phyloP scores from a whole-genome alignment of 2,888 invertebrate genomes.

The Scaptodrosophila latifasciaeformis region DNA sequence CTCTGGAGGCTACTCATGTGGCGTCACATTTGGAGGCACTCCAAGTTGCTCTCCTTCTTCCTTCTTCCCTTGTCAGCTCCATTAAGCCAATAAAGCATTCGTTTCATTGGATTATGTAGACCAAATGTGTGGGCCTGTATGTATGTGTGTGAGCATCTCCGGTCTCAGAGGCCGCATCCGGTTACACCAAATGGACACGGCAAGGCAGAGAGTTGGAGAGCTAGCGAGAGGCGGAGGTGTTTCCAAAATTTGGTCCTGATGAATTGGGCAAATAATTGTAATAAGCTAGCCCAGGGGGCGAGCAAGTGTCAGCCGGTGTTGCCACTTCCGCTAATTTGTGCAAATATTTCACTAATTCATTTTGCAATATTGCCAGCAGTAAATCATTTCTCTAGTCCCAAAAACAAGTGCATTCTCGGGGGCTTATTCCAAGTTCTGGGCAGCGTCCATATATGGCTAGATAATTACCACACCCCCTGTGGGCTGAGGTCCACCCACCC shows the following conservation, averaged over 20 bases:
- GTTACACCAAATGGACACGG: conserved; percentile 39
- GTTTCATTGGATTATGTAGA: conserved; percentile 68
- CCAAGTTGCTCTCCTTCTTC: not conserved
- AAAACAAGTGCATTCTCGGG: not conserved
- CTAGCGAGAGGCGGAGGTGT: too few relatives aligned
- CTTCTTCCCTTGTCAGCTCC: conserved; percentile 49
- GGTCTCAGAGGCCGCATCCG: conserved; percentile 38
- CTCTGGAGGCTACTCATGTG: conserved; percentile 42
- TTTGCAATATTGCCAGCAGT: conserved; percentile 26
- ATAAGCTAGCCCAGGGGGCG: conserved; percentile 14
- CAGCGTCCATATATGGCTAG: too few relatives aligned
- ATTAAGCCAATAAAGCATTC: conserved; percentile 69
- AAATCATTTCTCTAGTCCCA: conserved; percentile 42
- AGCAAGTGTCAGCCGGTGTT: too few relatives aligned
- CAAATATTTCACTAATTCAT: conserved; percentile 32
- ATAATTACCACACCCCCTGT: too few relatives aligned
- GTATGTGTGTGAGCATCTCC: not conserved
- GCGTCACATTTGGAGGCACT: conserved; percentile 1
- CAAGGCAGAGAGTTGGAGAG: not conserved
- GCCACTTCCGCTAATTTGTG: conserved; percentile 34
- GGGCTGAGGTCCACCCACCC: too few relatives aligned
- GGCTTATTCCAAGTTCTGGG: too few relatives aligned
- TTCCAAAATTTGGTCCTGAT: conserved; percentile 54
- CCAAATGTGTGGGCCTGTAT: conserved; percentile 38
- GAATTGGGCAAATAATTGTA: conserved; percentile 62